Evolutionary conservation across 2,113 vertebrate genomes (phyloP), one percentile per base, ranked within the genome.

Genomic region (Oxygymnocypris stewartii): DNA sequence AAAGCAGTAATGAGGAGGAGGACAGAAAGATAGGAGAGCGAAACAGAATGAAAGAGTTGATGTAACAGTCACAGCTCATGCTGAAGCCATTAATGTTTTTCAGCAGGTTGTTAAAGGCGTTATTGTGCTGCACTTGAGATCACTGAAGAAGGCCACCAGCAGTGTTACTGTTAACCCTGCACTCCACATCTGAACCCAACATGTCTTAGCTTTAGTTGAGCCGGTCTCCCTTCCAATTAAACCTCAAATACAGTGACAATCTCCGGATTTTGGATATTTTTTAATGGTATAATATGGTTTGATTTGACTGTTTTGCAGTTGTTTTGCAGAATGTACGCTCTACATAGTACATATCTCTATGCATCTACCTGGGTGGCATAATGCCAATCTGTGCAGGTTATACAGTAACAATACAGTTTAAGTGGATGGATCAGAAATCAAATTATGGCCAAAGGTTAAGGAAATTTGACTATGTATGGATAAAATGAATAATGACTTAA

Each of bases 121-220:
- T 84, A 84, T 84, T 84, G 67, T 84, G 82, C 18, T 40, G 67
- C 82, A 84, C 82, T 84, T 84, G 67, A 82, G 44, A 82, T 71
- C 14, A 23, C 35, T 71, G 80, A 71, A 74, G 51, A 40, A 40
- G 69, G 31, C 49, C 35, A 57, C 47, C 31, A 59, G 80, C 6
- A 14, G 80, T 51, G 42, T 82, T 82, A 14, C 63, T 51, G 42
- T 82, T 82, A 69, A 82, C 80, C 63, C 80, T 51, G 18, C 61
- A 49, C 80, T 82, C 80, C 42, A 51, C 80, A 82, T 82, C 63
- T 28, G 28, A 82, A 49, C 80, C 31, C 2, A 82, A 82, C 61
- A 51, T 31, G 40, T 49, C 25, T 49, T 69, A 11, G 65, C 61
- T 82, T 69, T 69, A 20, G 42, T 31, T 35, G 9, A 35, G n/a